A percentile compares a stretch with the other conserved stretches of the same genome.
Evolutionary conservation across 2,888 invertebrate species (phyloP).

Genomic region (Bombylius discolor): DNA sequence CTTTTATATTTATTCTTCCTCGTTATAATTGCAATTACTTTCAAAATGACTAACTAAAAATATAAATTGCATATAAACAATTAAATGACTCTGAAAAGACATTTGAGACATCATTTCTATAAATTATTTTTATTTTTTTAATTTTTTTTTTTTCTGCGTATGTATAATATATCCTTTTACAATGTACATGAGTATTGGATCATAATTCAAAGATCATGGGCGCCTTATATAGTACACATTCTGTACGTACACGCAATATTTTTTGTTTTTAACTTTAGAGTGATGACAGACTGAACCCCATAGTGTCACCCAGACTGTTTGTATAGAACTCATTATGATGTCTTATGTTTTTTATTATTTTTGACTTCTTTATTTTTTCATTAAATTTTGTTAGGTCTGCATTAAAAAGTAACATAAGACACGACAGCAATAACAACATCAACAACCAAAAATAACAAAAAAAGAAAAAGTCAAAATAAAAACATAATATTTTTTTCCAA

Average conservation of each 20-base stretch:
- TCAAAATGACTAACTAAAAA: too few species aligned
- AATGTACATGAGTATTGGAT: not conserved
- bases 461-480: too few species aligned
- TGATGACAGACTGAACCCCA: slow-evolving; percentile 5
- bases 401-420: too few species aligned
- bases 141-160: not conserved
- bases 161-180: not conserved
- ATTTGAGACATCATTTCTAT: not conserved
- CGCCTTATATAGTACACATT: not conserved
- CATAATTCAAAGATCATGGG: not conserved
- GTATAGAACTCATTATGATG: not conserved
- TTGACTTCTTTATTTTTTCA: too few species aligned
- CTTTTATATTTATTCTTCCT: too few species aligned
- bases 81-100: not conserved
- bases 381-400: too few species aligned
- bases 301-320: not conserved
- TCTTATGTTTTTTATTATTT: not conserved
- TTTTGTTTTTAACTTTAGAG: not conserved
- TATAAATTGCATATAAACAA: too few species aligned
- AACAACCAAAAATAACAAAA: too few species aligned
- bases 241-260: not conserved
- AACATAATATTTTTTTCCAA: too few species aligned
- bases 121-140: not conserved
- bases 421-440: too few species aligned
- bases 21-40: too few species aligned